Percentiles rank a stretch among this genome's conserved stretches.
Conservation (phyloP, 2,888 invertebrate genomes). For the Stomorhina lunata region DNA sequence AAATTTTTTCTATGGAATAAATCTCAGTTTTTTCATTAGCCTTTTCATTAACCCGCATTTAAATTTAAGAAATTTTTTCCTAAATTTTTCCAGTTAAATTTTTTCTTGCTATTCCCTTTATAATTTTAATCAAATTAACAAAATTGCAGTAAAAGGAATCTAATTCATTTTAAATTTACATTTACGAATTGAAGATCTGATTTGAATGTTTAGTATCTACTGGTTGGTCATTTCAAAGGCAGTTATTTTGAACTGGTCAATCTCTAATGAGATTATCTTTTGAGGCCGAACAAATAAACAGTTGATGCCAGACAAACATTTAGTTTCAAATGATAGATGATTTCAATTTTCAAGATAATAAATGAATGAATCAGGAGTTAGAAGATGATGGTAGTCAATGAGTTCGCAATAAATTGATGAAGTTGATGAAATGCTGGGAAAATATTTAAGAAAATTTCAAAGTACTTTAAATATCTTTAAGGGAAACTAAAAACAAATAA, state of each 20-base stretch:
- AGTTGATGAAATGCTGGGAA: neutral
- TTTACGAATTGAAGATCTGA: neutral
- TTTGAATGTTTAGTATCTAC: neutral
- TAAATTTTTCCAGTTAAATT: neutral
- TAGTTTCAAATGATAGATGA: neutral
- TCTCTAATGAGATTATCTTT: neutral
- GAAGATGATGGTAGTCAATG: conserved; percentile 6
- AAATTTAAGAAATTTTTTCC: neutral
- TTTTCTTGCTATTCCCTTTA: neutral
- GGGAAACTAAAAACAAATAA: no score
- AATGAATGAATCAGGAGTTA: no score
- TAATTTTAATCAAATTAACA: conserved; percentile 25
- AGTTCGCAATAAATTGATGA: neutral
- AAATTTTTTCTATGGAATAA: no score
- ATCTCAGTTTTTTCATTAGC: neutral
- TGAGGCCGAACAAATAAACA: neutral
- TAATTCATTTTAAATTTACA: neutral
- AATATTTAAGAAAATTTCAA: neutral
- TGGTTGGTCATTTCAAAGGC: neutral
- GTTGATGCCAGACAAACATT: neutral
- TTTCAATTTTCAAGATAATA: neutral
- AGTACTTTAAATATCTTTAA: neutral
- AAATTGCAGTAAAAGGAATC: neutral
- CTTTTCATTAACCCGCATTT: neutral
- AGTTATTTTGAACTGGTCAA: neutral